Percentiles rank a stretch among this genome's conserved stretches.
These are phyloP conservation scores for Tarsius wallacei DNA, from an alignment of 2,797 vertebrate genomes.

Conservation along the genomic window DNA sequence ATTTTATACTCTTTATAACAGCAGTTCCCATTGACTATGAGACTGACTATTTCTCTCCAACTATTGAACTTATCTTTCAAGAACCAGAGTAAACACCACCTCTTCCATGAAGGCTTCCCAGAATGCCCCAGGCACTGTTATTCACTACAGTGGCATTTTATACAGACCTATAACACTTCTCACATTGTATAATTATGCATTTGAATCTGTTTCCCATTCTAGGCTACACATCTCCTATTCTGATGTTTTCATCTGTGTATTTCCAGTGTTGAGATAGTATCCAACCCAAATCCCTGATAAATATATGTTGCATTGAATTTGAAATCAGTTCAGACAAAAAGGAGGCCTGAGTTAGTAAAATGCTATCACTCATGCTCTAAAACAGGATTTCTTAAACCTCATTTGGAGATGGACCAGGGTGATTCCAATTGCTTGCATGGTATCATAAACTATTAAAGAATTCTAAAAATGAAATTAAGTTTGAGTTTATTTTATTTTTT, in stretches of 20 bases:
- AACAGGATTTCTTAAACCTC: not conserved
- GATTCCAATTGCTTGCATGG: not conserved
- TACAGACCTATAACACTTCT: not conserved
- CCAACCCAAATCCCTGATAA: not conserved
- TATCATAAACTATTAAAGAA: not conserved
- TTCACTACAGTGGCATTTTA: not conserved
- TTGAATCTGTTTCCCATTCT: not conserved
- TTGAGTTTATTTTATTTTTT: not conserved
- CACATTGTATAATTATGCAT: not conserved
- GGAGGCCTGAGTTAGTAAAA: not conserved
- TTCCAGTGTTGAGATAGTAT: not conserved
- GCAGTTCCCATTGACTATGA: not conserved
- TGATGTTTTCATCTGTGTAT: not conserved
- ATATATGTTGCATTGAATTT: not conserved
- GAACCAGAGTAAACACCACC: not conserved
- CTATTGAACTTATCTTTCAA: not conserved
- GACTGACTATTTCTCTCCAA: not conserved
- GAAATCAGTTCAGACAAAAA: constrained; percentile 16
- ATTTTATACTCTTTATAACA: not conserved
- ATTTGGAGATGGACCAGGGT: not conserved
- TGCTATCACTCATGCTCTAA: not conserved
- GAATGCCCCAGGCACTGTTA: not conserved
- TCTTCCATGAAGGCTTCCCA: not conserved
- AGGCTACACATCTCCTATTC: not conserved
- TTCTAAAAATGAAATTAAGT: constrained; percentile 22